A percentile compares a stretch with the other conserved stretches of the same genome.
Evolutionary conservation across 2,113 vertebrate genomes (phyloP).

Genomic region (Pseudolaguvia tuberculata): DNA sequence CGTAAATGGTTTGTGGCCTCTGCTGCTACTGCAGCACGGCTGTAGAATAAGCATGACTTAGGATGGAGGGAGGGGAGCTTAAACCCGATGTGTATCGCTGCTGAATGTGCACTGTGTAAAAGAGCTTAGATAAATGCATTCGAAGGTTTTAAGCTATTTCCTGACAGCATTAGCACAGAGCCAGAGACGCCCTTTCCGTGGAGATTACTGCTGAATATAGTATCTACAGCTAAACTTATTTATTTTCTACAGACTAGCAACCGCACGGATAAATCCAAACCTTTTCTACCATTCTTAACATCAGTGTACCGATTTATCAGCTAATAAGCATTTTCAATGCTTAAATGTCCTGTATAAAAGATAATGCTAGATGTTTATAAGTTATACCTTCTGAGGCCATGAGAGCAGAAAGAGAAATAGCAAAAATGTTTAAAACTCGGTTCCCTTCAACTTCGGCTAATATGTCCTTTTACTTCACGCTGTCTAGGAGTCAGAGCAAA

Average conservation of each 20-base stretch:
- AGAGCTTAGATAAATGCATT: conserved; percentile 65
- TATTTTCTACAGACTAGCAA: conserved; percentile 25
- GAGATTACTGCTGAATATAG: conserved; percentile 40
- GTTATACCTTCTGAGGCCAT: neutral
- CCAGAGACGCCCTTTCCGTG: conserved; percentile 37
- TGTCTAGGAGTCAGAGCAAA: neutral
- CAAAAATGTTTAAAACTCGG: neutral
- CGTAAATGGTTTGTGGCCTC: conserved; percentile 43
- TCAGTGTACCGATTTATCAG: neutral
- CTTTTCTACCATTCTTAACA: conserved; percentile 11
- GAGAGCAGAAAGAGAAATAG: conserved; percentile 11
- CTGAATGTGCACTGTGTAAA: conserved; percentile 54
- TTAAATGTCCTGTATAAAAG: neutral
- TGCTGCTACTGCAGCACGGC: conserved; percentile 13
- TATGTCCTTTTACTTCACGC: neutral
- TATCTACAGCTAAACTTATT: conserved; percentile 41
- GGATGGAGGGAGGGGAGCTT: neutral
- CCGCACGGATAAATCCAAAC: conserved; percentile 8
- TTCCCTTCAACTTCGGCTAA: neutral
- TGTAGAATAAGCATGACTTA: conserved; percentile 41
- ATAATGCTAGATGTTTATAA: neutral
- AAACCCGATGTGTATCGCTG: conserved; percentile 48
- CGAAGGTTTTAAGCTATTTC: conserved; percentile 58
- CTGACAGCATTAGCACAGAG: conserved; percentile 46
- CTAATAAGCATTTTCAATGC: neutral